Evolutionary conservation across 2,888 invertebrate genomes (phyloP), one percentile per base, ranked within the genome.

Genomic region (Standfussiana lucernea): DNA sequence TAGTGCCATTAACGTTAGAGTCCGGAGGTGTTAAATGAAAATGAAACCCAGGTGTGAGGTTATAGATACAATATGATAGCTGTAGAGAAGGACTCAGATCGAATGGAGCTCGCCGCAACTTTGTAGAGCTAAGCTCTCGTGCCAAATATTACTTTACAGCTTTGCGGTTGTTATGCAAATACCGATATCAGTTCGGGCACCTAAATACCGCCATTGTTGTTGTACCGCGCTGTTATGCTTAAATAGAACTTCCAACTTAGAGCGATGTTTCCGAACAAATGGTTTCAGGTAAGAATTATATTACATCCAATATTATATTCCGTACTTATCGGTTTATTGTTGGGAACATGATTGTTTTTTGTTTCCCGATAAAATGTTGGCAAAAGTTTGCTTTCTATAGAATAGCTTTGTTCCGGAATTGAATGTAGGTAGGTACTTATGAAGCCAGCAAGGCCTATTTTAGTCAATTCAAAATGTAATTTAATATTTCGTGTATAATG

Each of bases 81-180:
- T 69, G 24, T 65, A 56, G 28, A 47, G 75, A 70, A 70, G 83
- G 83, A 84, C 77, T 84, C 70, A 66, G 83, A 90, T 90, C 84
- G 84, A 85, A 88, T 87, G 79, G 72, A 87, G 86, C 86, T 88
- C 86, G 84, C 85, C 86, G 84, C 87, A 88, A 89, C 90, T 90
- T 88, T 88, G 87, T 87, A 85, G 80, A 88, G 85, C 83, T 88
- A 83, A 88, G 88, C 85, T 89, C 88, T 83, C 84, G 86, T 86
- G 88, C 87, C 89, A 90, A 90, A 89, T 90, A 91, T 91, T 90
- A 91, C 88, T 91, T 92, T 89, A 90, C 88, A 89, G 89, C 88
- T 89, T 90, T 86, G 88, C 81, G 86, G 90, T 86, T 88, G 86
- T 88, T 92, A 90, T 91, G 90, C 89, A 90, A 92, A 92, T 91